phyloP scores from a whole-genome alignment of 2,113 vertebrate species.

The Peucedramus taeniatus region DNA sequence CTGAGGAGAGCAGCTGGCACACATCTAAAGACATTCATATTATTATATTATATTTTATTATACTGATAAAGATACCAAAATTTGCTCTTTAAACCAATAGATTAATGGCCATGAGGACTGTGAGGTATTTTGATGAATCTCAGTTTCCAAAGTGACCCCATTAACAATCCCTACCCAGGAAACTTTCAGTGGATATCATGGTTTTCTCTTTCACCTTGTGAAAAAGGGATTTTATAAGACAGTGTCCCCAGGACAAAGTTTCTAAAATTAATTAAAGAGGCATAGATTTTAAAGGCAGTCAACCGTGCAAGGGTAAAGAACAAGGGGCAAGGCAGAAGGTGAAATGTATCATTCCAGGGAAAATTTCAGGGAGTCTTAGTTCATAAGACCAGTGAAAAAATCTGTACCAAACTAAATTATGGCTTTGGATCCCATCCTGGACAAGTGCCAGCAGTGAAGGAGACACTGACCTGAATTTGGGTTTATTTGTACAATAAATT shows the following conservation, averaged over 20 bases:
- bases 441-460: slow-evolving; percentile 10
- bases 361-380: background rate
- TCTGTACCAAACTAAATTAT: background rate
- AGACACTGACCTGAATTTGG: background rate
- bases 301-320: background rate
- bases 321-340: background rate
- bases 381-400: background rate
- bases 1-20: background rate
- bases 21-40: background rate
- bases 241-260: background rate
- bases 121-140: background rate
- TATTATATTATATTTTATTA: background rate
- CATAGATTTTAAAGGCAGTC: slow-evolving; percentile 11
- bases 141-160: background rate
- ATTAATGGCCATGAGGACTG: background rate
- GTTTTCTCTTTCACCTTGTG: background rate
- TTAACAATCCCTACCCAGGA: background rate
- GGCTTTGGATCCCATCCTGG: background rate
- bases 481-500: slow-evolving; percentile 16
- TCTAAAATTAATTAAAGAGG: slow-evolving; percentile 10
- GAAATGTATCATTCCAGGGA: background rate
- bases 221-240: background rate
- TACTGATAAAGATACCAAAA: background rate
- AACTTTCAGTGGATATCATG: background rate
- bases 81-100: background rate